phyloP scores from a whole-genome alignment of 2,113 vertebrate genomes.

The Ellobius talpinus region DNA sequence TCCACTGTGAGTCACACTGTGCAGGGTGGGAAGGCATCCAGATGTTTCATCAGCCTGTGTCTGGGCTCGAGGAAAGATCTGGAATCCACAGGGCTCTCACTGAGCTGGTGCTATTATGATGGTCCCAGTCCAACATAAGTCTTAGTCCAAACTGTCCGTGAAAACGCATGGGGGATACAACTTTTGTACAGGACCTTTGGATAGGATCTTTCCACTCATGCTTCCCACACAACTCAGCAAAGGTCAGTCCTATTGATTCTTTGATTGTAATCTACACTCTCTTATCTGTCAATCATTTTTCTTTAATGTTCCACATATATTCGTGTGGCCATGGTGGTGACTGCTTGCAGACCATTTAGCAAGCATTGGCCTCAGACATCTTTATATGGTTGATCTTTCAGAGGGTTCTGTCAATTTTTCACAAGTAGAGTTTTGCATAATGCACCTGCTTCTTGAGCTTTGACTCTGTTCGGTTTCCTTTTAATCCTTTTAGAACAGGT shows the following conservation, averaged over 20 bases:
- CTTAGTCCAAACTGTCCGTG: not conserved
- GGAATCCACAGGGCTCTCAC: not conserved
- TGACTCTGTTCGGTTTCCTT: not conserved
- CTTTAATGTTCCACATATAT: no score
- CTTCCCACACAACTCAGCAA: not conserved
- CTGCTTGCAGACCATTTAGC: not conserved
- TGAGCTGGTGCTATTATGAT: not conserved
- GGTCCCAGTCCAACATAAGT: not conserved
- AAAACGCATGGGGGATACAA: fast-evolving
- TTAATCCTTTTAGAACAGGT: not conserved
- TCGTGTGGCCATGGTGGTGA: no score
- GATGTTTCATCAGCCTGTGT: not conserved
- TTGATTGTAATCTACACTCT: no score
- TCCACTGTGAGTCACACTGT: not conserved
- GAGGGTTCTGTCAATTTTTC: not conserved
- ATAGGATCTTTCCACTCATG: not conserved
- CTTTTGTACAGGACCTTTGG: no score
- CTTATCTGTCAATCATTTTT: not conserved
- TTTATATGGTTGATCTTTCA: no score
- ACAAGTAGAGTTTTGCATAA: not conserved
- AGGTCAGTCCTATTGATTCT: not conserved
- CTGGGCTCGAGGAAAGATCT: not conserved
- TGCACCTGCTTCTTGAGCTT: not conserved
- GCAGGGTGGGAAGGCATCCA: not conserved
- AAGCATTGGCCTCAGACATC: not conserved